Percentiles rank a stretch among this genome's conserved stretches.
Conservation (phyloP, 2,888 invertebrate genomes). For the Cremastinae sp. region DNA sequence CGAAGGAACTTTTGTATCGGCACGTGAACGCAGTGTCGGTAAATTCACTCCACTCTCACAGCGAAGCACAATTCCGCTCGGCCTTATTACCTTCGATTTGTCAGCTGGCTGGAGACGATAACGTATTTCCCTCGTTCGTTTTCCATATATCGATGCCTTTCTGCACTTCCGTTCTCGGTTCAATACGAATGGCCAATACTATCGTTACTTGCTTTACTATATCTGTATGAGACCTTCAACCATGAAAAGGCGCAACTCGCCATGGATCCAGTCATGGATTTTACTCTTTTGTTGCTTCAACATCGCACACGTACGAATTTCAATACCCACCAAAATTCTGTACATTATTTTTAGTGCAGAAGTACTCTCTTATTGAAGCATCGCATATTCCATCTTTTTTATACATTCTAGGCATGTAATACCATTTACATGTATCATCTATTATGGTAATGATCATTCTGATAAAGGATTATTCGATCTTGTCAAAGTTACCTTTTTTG, state of each 20-base stretch:
- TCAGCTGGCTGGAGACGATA: slow-evolving; percentile 77
- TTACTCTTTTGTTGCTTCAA: slow-evolving; percentile 2
- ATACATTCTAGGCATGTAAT: background rate
- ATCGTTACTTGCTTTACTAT: slow-evolving; percentile 24
- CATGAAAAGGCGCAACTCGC: slow-evolving; percentile 12
- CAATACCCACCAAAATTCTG: background rate
- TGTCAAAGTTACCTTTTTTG: no score
- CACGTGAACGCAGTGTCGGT: slow-evolving; percentile 65
- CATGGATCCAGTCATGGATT: background rate
- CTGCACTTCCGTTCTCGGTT: slow-evolving; percentile 47
- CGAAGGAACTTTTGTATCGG: slow-evolving; percentile 27
- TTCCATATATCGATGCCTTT: slow-evolving; percentile 63
- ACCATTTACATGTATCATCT: no score
- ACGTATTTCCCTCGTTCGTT: slow-evolving; percentile 72
- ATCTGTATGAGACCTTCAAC: background rate
- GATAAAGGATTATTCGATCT: no score
- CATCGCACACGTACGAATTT: background rate
- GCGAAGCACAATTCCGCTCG: slow-evolving; percentile 73
- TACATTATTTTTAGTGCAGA: background rate
- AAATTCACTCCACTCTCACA: slow-evolving; percentile 67
- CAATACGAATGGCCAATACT: slow-evolving; percentile 40
- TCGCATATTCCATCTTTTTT: background rate
- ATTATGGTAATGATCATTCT: no score
- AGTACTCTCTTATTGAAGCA: slow-evolving; percentile 1
- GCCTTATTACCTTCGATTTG: slow-evolving; percentile 77